These are phyloP conservation scores for Pantherophis alleghaniensis DNA, from an alignment of 2,797 vertebrate genomes.

Conservation along the genomic window DNA sequence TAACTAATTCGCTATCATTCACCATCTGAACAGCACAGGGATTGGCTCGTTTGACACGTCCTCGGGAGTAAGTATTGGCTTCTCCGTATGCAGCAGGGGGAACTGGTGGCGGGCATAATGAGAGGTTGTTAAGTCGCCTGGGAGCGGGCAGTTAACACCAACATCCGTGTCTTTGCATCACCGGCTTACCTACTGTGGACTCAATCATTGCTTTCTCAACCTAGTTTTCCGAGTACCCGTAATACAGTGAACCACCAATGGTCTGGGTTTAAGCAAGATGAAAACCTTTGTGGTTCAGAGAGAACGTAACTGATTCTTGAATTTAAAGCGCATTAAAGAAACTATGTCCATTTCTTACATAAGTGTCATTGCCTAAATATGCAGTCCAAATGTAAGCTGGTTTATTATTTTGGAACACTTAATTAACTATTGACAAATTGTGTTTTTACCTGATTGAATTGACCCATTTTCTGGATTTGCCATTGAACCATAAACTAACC, in stretches of 20 bases:
- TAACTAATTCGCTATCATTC: no score
- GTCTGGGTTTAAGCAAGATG: neutral
- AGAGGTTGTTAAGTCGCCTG: neutral
- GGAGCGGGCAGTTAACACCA: neutral
- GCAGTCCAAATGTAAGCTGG: neutral
- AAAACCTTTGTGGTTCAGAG: neutral
- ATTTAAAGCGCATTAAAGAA: neutral
- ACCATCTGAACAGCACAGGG: no score
- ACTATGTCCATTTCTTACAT: neutral
- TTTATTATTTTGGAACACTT: neutral
- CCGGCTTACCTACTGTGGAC: no score
- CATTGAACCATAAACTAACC: neutral
- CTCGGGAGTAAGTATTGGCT: conserved; percentile 8
- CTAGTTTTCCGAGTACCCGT: neutral
- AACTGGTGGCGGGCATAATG: no score
- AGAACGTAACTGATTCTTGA: neutral
- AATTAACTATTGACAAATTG: neutral
- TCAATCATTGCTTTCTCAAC: neutral
- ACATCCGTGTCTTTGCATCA: neutral
- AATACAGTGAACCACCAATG: neutral
- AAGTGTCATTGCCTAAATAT: neutral
- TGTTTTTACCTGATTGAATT: neutral
- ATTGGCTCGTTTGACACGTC: neutral
- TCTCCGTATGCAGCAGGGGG: neutral
- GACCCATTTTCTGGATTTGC: neutral